Evolutionary conservation across 2,797 vertebrate species (phyloP), one percentile per base, ranked within the genome.

Genomic region (Pseudopleuronectes americanus): DNA sequence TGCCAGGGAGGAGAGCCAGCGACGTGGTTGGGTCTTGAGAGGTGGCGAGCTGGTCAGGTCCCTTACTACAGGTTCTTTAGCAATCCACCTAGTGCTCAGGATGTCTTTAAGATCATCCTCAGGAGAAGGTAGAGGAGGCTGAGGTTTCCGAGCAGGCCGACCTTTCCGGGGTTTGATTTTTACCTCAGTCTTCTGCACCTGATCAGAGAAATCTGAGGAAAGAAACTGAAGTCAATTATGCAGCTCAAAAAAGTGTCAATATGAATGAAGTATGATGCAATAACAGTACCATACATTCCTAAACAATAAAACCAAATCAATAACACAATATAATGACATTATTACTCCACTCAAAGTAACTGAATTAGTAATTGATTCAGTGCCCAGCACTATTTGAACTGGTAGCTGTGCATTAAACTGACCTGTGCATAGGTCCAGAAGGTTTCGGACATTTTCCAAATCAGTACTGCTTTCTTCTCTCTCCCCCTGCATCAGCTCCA

Each of bases 351-450:
- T 43, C 1, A 16, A 31, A 55, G 4, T 31, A 16, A 60, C 26
- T 4, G 3, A 58, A 38, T 2, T 57, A 7, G 1, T 6, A 10
- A 21, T 21, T 6, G 43, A 45, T 7, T 6, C 43, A 16, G 14
- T n/a, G 8, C 47, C 10, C 1, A 22, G 6, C 0, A 1, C 8
- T 19, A 28, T 62, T 43, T 65, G 1, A 74, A 51, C 4, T n/a
- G 8, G 12, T 16, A n/a, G 24, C 0, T 52, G 22, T 48, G 41
- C 3, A 21, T 56, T 61, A 12, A 36, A 79, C 91, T 88, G 61
- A 98, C 97, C 96, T 77, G 94, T 94, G 67, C 94, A 91, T 1
- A 93, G 92, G 45, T 97, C 96, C 10, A 98, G 92, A 26, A 99
- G 92, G 81, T 94, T 93, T 54, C 94, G 89, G 59, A 96, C 96